Conservation (phyloP, 2,113 vertebrate genomes). For the Crotophaga sulcirostris region DNA sequence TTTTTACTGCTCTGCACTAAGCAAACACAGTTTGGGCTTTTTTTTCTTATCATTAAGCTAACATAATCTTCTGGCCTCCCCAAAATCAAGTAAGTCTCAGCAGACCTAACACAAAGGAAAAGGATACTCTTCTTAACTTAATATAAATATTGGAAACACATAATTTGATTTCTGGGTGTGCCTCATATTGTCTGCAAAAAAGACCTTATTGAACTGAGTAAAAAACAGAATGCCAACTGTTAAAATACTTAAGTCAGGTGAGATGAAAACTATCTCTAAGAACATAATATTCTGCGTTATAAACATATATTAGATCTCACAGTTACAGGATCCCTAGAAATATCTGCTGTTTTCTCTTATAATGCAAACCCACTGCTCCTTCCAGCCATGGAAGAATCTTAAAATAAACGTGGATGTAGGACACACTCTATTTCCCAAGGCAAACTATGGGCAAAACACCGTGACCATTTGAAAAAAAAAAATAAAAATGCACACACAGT, state of each 20-base stretch:
- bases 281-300: background rate
- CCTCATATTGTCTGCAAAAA: background rate
- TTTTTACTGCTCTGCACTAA: background rate
- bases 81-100: background rate
- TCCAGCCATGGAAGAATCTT: background rate
- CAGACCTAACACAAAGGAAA: background rate
- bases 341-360: background rate
- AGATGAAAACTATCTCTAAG: background rate
- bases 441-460: conserved; percentile 8
- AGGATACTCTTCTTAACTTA: background rate
- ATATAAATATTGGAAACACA: background rate
- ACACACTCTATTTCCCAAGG: conserved; percentile 58
- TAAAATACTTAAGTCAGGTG: background rate
- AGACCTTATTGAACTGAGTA: background rate
- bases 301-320: background rate
- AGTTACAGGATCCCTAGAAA: background rate
- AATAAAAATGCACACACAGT: too few relatives aligned
- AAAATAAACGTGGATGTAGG: conserved; percentile 58
- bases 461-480: background rate
- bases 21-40: background rate
- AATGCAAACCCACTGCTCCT: background rate
- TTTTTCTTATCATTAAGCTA: background rate
- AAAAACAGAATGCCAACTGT: background rate
- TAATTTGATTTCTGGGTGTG: background rate
- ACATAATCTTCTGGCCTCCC: background rate